phyloP scores from a whole-genome alignment of 2,113 vertebrate genomes.

The Marmota monax region DNA sequence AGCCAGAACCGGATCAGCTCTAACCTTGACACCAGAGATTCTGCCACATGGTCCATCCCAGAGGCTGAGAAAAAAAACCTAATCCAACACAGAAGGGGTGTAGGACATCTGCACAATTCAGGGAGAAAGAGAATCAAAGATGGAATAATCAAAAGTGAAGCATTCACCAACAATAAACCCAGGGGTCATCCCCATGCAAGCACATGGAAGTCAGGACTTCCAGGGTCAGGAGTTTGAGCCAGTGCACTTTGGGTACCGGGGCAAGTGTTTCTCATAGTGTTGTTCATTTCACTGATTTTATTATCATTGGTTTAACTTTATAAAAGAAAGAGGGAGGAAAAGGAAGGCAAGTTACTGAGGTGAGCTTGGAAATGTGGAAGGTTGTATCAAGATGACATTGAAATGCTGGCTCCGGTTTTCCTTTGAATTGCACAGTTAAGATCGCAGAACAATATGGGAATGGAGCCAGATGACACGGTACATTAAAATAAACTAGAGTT shows the following conservation, averaged over 20 bases:
- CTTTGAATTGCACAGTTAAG: constrained; percentile 68
- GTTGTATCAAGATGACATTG: constrained; percentile 63
- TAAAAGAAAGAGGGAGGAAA: not conserved
- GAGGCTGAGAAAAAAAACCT: not conserved
- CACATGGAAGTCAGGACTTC: not conserved
- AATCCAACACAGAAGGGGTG: not conserved
- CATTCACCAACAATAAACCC: not conserved
- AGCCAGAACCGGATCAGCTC: not conserved
- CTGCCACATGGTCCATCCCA: not conserved
- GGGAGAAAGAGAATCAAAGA: not conserved
- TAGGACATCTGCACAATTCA: not conserved
- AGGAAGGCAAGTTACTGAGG: constrained; percentile 5
- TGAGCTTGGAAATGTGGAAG: constrained; percentile 48
- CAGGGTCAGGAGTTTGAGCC: not conserved
- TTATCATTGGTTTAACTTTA: constrained; percentile 67
- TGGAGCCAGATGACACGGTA: constrained; percentile 72
- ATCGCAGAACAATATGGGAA: constrained; percentile 76
- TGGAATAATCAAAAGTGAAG: not conserved
- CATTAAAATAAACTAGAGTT: constrained; percentile 67
- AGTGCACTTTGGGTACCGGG: not conserved
- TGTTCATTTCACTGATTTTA: constrained; percentile 2
- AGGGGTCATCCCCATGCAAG: not conserved
- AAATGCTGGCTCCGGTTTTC: constrained; percentile 32
- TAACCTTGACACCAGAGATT: not conserved
- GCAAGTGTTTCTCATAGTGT: not conserved